Conservation (phyloP, 1,140 invertebrate genomes). For the Pomacea maculata region DNA sequence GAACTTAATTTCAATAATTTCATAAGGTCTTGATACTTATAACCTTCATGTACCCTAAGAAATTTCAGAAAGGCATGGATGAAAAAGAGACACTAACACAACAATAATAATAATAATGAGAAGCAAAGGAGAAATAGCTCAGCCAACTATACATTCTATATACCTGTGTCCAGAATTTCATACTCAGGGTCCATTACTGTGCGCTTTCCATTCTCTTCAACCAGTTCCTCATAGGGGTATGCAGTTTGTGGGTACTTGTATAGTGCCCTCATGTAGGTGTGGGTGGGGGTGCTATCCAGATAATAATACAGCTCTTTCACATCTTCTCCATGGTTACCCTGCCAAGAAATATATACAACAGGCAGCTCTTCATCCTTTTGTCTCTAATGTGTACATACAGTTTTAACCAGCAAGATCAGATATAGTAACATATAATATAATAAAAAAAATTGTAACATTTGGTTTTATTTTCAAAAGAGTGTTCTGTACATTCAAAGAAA, state of each 20-base stretch:
- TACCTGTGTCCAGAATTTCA: slow-evolving; percentile 64
- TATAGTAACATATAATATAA: too few relatives aligned
- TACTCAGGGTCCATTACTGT: slow-evolving; percentile 57
- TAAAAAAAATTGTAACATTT: too few relatives aligned
- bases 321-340: slow-evolving; percentile 69
- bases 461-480: too few relatives aligned
- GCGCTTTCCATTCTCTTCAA: slow-evolving; percentile 52
- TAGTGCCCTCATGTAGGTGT: slow-evolving; percentile 65
- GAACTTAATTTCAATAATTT: neutral
- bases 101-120: neutral
- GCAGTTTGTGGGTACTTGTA: slow-evolving; percentile 66
- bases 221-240: slow-evolving; percentile 61
- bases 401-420: too few relatives aligned
- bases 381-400: too few relatives aligned
- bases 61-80: neutral
- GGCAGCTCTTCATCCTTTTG: too few relatives aligned
- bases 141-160: neutral
- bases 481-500: too few relatives aligned
- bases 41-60: neutral
- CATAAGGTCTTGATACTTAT: neutral
- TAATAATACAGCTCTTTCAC: slow-evolving; percentile 68
- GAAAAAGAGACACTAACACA: neutral
- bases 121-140: neutral
- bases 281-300: slow-evolving; percentile 63
- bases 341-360: neutral